These are phyloP conservation scores for Cephus cinctus DNA, from an alignment of 1,140 invertebrate species.

Conservation along the genomic window DNA sequence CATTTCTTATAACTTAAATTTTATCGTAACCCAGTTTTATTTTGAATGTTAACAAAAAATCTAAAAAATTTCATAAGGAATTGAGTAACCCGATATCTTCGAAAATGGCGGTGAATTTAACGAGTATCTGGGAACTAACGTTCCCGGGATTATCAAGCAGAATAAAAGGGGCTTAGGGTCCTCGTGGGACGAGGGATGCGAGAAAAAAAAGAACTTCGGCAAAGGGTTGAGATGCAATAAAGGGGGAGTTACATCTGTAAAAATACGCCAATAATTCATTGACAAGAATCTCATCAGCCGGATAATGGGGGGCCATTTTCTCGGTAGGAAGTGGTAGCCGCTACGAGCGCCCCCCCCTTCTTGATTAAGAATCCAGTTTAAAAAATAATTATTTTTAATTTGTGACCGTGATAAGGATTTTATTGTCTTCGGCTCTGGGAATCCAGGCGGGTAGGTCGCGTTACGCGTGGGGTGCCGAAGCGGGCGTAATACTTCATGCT, in stretches of 20 bases:
- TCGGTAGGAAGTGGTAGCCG: conserved; percentile 26
- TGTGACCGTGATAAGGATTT: conserved; percentile 50
- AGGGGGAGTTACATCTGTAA: conserved; percentile 12
- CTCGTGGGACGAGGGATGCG: conserved; percentile 1
- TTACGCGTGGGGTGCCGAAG: conserved; percentile 26
- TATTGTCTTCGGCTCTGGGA: conserved; percentile 37
- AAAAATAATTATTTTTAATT: conserved; percentile 60
- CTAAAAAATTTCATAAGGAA: too few relatives aligned
- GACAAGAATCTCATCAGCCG: conserved; percentile 54
- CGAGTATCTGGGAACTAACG: too few relatives aligned
- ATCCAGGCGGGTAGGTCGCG: conserved; percentile 27
- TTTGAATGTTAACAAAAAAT: too few relatives aligned
- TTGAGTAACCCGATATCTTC: too few relatives aligned
- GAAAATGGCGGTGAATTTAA: too few relatives aligned
- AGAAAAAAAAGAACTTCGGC: conserved; percentile 5
- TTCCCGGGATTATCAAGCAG: conserved; percentile 9
- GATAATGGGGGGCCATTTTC: conserved; percentile 49
- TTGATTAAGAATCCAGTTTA: conserved; percentile 52
- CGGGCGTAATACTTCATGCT: conserved; percentile 42
- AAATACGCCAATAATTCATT: conserved; percentile 54
- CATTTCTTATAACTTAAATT: too few relatives aligned
- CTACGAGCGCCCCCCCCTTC: conserved; percentile 17
- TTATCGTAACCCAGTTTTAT: too few relatives aligned
- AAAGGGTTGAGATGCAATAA: conserved; percentile 5
- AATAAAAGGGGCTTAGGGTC: neutral